Evolutionary conservation across 2,888 invertebrate genomes (phyloP).

Genomic region (Pachycephus smyrnensis): DNA sequence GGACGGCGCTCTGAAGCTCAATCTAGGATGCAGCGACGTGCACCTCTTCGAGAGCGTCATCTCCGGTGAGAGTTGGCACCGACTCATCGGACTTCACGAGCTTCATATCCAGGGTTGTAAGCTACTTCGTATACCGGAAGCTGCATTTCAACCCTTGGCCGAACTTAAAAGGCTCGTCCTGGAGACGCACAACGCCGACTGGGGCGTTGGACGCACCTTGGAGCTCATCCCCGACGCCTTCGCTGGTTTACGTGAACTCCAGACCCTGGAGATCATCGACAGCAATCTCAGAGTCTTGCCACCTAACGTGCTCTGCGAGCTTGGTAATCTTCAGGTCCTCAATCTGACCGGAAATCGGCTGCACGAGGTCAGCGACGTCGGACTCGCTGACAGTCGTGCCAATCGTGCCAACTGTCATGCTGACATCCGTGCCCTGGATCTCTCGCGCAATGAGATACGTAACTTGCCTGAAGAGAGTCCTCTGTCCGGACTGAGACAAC

Average conservation of each 20-base stretch:
- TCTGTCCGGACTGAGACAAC: slow-evolving; percentile 79
- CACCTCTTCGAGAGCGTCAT: slow-evolving; percentile 84
- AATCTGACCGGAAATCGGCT: slow-evolving; percentile 89
- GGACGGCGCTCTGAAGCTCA: slow-evolving; percentile 80
- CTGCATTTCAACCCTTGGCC: slow-evolving; percentile 83
- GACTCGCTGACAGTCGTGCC: slow-evolving; percentile 70
- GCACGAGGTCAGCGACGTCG: slow-evolving; percentile 81
- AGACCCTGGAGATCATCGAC: slow-evolving; percentile 82
- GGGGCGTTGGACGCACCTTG: slow-evolving; percentile 80
- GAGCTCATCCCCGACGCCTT: slow-evolving; percentile 80
- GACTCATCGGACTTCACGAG: slow-evolving; percentile 80
- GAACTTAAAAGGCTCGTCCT: slow-evolving; percentile 83
- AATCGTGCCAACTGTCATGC: slow-evolving; percentile 68
- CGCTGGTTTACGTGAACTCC: slow-evolving; percentile 82
- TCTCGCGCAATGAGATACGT: slow-evolving; percentile 84
- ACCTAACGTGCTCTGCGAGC: slow-evolving; percentile 82
- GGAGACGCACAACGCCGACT: slow-evolving; percentile 83
- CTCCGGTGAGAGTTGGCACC: slow-evolving; percentile 77
- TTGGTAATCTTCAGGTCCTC: slow-evolving; percentile 83
- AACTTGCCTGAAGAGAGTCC: slow-evolving; percentile 80
- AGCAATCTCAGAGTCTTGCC: slow-evolving; percentile 87
- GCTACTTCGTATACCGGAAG: slow-evolving; percentile 79
- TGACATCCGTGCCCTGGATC: slow-evolving; percentile 81
- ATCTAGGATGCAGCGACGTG: slow-evolving; percentile 82
- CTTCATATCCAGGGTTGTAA: slow-evolving; percentile 84